Evolutionary conservation across 2,113 vertebrate genomes (phyloP).

Genomic region (Lepisosteus oculatus): DNA sequence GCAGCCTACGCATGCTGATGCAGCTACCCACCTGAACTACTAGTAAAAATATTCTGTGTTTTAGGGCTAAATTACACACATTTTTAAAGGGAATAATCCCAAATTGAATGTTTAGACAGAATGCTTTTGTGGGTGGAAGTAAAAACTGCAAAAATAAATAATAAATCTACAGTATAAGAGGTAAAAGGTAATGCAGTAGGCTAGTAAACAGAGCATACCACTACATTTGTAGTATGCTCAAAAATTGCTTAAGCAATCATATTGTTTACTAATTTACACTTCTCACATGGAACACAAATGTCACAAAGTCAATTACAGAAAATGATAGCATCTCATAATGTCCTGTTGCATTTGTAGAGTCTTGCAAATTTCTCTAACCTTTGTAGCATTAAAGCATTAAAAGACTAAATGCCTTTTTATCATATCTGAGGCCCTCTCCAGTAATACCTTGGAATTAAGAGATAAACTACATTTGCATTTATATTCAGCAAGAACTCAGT

Average conservation of each 20-base stretch:
- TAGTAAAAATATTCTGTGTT: no score
- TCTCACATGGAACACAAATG: slow-evolving; percentile 19
- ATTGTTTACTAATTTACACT: not conserved
- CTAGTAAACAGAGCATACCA: slow-evolving; percentile 14
- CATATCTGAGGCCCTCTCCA: slow-evolving; percentile 14
- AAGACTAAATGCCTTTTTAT: slow-evolving; percentile 18
- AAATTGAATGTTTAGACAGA: no score
- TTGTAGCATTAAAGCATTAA: slow-evolving; percentile 1
- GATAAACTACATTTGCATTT: slow-evolving; percentile 36
- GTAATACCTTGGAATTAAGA: slow-evolving; percentile 22
- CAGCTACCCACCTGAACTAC: no score
- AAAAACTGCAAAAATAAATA: not conserved
- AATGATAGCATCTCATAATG: slow-evolving; percentile 13
- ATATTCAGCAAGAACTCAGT: slow-evolving; percentile 34
- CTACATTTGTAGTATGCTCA: not conserved
- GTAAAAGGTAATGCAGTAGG: slow-evolving; percentile 23
- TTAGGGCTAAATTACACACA: no score
- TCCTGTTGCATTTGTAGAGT: slow-evolving; percentile 9
- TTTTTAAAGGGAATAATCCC: no score
- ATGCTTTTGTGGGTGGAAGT: no score
- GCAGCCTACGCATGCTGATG: no score
- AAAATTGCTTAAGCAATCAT: not conserved
- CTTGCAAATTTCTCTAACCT: slow-evolving; percentile 11
- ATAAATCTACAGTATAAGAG: not conserved
- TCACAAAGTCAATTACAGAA: slow-evolving; percentile 17